These are phyloP conservation scores for Agrotis exclamationis DNA, from an alignment of 2,888 invertebrate genomes.

Conservation along the genomic window DNA sequence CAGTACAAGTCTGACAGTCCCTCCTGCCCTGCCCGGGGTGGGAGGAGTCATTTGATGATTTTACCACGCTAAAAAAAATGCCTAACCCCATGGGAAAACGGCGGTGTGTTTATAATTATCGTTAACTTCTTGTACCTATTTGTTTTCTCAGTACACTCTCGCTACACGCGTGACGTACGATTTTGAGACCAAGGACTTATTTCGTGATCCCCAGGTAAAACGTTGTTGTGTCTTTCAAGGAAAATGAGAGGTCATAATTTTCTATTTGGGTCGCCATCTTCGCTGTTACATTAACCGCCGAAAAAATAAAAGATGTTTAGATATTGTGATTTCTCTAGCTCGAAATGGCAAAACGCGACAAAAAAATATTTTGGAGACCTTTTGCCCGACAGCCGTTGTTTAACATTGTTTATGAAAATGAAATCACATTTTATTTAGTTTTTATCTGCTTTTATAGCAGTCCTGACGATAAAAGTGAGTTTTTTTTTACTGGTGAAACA, in stretches of 20 bases:
- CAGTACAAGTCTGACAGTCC: no score
- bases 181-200: neutral
- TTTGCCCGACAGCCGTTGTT: neutral
- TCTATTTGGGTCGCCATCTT: slow-evolving; percentile 1
- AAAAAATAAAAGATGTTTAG: slow-evolving; percentile 28
- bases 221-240: slow-evolving; percentile 9
- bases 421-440: neutral
- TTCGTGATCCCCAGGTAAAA: neutral
- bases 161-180: no score
- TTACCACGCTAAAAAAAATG: no score
- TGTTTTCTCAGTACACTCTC: no score
- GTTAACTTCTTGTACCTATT: no score
- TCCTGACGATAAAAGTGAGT: no score
- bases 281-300: neutral
- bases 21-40: no score
- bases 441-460: neutral
- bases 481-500: no score
- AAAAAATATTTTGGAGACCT: slow-evolving; percentile 10
- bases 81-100: no score
- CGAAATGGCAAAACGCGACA: neutral
- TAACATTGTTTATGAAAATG: slow-evolving; percentile 12
- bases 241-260: slow-evolving; percentile 22
- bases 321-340: slow-evolving; percentile 6
- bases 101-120: no score
- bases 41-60: no score